Evolutionary conservation across 53 echinoderm and acorn worm species (phyloP), one percentile per base, ranked within the genome.

Genomic region (Pentamera pediparva): DNA sequence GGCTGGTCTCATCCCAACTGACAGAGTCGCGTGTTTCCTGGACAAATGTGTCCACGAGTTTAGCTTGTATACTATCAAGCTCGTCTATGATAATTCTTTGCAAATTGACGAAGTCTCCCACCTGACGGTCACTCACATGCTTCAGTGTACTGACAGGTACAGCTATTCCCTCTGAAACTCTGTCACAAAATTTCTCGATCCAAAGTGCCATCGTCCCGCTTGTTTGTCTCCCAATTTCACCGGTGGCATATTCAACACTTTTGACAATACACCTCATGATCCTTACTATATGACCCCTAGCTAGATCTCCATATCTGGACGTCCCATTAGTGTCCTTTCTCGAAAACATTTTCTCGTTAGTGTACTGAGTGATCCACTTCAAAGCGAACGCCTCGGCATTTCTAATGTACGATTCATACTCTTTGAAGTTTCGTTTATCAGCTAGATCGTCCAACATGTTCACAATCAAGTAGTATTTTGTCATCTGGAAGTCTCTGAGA

Each of bases 71-170:
- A 24, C 29, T 51, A 6, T 71, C 32, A 4, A 45, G 51, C 51
- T 71, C 49, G 28, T 48, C 72, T 9, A 50, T 28, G 50, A 71
- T 50, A 27, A 71, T 43, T 27, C 72, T 45, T 71, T 49, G 72
- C 49, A 53, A 48, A 71, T 49, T 71, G 51, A 11, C 4, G 12
- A 71, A 71, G 50, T 49, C 51, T 51, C 10, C 32, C 48, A 71
- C 72, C 26, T 71, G 10, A 13, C 48, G 51, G 11, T 9, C 51
- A 49, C 26, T 25, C 22, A 71, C 50, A 53, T 71, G 29, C 32
- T 71, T 71, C 29, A 71, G 32, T 9, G 51, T 49, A 71, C 51
- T 43, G 43, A 43, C 15, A 11, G 43, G 43, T 9, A 43, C 15
- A 15, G 43, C 43, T 43, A 35, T 28, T 56, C 21, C 18, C 56